Base-by-base conservation (phyloP, 2,797 vertebrate genomes). In the Muscicapa striata region DNA sequence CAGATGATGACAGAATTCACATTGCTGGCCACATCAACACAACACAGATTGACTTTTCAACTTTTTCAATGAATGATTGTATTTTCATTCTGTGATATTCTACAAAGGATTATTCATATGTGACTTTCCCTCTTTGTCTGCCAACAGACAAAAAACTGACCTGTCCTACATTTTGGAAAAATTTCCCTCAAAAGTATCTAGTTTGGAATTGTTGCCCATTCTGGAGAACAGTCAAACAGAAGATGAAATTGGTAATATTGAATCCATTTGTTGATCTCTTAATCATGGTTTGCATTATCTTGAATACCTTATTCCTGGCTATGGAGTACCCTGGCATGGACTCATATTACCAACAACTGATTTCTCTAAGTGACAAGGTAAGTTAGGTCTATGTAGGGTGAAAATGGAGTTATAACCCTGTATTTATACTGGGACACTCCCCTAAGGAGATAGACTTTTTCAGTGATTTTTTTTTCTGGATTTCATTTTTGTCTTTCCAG, bases 271-370 rank as follows among this genome's bases (percentile, higher is more conserved):
- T 98, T 82, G 99, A 99, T 95, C 97, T 99, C 73, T 96, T 98
- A 80, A 98, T 99, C 96, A 99, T 98, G 19, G 84, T 99, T 93
- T 99, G 99, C 97, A 99, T 99, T 84, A 98, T 99, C 6, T 96
- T 99, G 96, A 99, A 99, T 93, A 99, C 99, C 1, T 72, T 99
- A 55, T 98, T 99, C 97, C 98, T 99, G 98, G 98, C 99, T 58
- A 95, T 99, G 97, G 98, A 99, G 86, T 97, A 99, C 82, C 97
- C 98, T 79, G 88, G 87, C 6, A 98, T 99, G 98, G 46, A 92
- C 0, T 0, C 15, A 0, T 10, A 90, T 55, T 98, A 98, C 89
- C 94, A 95, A 49, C 6, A 1, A 4, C 97, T 99, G 97, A 97
- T 99, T 94, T 95, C n/a, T 78, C 84, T 85, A 34, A 99, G 98